Conservation (phyloP, 2,888 invertebrate genomes). For the Amiota communis region DNA sequence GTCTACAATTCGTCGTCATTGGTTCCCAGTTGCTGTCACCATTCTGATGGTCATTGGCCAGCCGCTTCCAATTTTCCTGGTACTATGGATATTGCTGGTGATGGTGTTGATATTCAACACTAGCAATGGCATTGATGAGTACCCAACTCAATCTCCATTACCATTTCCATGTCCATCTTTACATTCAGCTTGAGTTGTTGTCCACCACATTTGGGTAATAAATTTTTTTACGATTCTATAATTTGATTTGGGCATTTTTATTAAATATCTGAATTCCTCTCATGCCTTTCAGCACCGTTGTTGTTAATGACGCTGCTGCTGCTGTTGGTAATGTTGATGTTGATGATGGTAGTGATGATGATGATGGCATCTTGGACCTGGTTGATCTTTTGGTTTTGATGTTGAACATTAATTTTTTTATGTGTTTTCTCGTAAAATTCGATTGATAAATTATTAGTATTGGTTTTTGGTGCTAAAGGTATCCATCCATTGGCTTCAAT, state of each 20-base stretch:
- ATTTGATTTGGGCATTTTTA: conserved; percentile 68
- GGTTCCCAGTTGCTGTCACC: conserved; percentile 35
- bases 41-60: conserved; percentile 41
- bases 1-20: conserved; percentile 49
- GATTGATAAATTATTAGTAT: conserved; percentile 67
- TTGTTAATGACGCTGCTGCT: neutral
- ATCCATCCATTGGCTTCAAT: too few relatives aligned
- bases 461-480: conserved; percentile 10
- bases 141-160: conserved; percentile 15
- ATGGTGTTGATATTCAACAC: conserved; percentile 4
- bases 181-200: neutral
- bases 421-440: conserved; percentile 60
- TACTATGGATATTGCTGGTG: conserved; percentile 10
- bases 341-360: conserved; percentile 23
- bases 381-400: conserved; percentile 47
- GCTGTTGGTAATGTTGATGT: conserved; percentile 18
- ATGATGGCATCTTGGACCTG: conserved; percentile 4
- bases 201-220: conserved; percentile 50
- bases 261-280: conserved; percentile 49
- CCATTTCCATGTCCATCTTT: too few relatives aligned
- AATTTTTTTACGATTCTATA: conserved; percentile 71
- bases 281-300: too few relatives aligned
- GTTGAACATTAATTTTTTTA: conserved; percentile 62
- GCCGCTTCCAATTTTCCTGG: conserved; percentile 23
- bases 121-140: conserved; percentile 20